Base-by-base conservation (phyloP, 1,140 invertebrate species). In the Caenorhabditis inopinata region DNA sequence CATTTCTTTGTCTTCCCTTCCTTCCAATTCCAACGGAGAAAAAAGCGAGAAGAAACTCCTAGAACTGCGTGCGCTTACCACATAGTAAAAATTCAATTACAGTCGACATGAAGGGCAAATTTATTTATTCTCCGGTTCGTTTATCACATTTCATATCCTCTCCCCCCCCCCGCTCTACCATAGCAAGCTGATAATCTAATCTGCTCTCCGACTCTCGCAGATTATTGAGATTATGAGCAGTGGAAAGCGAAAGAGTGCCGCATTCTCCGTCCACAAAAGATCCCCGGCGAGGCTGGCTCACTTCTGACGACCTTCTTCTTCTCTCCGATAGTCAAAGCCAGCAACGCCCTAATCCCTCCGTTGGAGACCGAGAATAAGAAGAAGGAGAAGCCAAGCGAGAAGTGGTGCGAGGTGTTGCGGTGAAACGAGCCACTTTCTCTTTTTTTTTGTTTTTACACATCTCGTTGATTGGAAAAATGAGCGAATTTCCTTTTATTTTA, bases 111-210 rank as follows among this genome's bases (percentile, higher is more conserved):
- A n/a, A n/a, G n/a, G n/a, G n/a, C n/a, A n/a, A n/a, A n/a, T n/a
- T n/a, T n/a, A n/a, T n/a, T n/a, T n/a, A n/a, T n/a, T n/a, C n/a
- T n/a, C 38, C 38, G 38, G 38, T 38, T 68, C 58, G 58, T 68
- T 68, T 68, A 68, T 68, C 16, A 5, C 2, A 32, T 35, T 16
- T 68, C 16, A 12, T 21, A 3, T 18, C 21, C 12, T 23, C n/a
- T 32, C n/a, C 6, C 27, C n/a, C n/a, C 16, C 11, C n/a, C n/a
- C n/a, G n/a, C n/a, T n/a, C n/a, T n/a, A n/a, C n/a, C n/a, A n/a
- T 32, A 32, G 12, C 25, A 53, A 62, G 35, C 14, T 68, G 58
- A 68, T 68, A 68, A 68, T 68, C 58, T 68, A 68, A 68, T 68
- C 58, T 42, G 7, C 5, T 38, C n/a, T 32, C 29, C 25, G n/a